phyloP scores from a whole-genome alignment of 1,140 invertebrate species.

The Psilanteris sp. region DNA sequence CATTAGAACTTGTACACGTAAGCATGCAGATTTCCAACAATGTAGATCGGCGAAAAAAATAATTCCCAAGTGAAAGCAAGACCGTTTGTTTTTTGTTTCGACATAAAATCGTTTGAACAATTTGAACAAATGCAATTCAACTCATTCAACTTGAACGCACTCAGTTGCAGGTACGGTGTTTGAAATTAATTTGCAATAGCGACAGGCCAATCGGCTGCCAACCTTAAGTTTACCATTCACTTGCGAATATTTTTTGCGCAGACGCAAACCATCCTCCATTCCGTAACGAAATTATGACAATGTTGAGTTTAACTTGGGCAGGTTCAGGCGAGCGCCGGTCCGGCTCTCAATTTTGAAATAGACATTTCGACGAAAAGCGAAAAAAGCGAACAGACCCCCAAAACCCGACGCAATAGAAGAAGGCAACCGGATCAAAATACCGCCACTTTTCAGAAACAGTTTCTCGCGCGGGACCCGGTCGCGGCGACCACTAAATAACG shows the following conservation, averaged over 20 bases:
- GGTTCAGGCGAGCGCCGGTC: conserved; percentile 79
- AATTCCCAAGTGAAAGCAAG: conserved; percentile 2
- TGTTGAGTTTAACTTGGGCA: conserved; percentile 78
- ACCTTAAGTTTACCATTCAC: background rate
- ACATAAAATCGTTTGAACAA: no score
- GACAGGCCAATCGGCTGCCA: no score
- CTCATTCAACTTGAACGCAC: no score
- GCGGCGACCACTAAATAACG: conserved; percentile 73
- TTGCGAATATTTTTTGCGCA: conserved; percentile 10
- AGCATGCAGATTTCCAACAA: conserved; percentile 46
- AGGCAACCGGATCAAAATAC: conserved; percentile 84
- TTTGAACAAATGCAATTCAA: no score
- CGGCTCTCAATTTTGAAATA: conserved; percentile 85
- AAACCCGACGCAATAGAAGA: conserved; percentile 84
- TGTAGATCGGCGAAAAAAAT: conserved; percentile 1
- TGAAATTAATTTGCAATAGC: no score
- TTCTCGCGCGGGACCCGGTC: conserved; percentile 82
- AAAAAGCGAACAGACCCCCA: conserved; percentile 81
- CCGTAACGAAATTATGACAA: conserved; percentile 51
- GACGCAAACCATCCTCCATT: conserved; percentile 18
- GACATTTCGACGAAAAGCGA: conserved; percentile 83
- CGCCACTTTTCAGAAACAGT: conserved; percentile 84
- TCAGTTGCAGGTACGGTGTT: no score
- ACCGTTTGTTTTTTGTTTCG: background rate
- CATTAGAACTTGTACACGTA: conserved; percentile 43